Evolutionary conservation across 2,888 invertebrate species (phyloP).

Genomic region (Trichogramma dendrolimi): DNA sequence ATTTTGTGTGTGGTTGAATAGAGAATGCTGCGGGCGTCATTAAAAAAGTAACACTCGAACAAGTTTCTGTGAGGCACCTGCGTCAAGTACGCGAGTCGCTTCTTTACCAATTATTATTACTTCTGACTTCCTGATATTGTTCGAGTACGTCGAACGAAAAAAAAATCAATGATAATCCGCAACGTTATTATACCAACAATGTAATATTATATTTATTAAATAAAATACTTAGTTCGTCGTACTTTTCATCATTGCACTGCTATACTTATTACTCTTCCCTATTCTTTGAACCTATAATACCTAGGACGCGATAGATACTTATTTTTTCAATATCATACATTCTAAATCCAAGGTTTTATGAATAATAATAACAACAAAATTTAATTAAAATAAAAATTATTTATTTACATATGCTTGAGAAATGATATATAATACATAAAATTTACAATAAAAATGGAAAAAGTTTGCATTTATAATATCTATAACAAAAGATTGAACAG

Average conservation of each 20-base stretch:
- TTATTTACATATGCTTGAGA: no score
- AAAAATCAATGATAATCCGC: conserved; percentile 34
- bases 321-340: no score
- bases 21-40: conserved; percentile 12
- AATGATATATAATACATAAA: background rate
- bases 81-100: background rate
- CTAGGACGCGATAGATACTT: no score
- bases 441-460: background rate
- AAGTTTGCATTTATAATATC: no score
- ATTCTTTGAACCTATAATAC: no score
- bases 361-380: no score
- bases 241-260: conserved; percentile 30
- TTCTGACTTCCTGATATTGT: conserved; percentile 28
- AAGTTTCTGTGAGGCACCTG: conserved; percentile 20
- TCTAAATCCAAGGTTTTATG: no score
- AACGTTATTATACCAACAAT: conserved; percentile 39
- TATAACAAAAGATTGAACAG: no score
- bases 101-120: background rate
- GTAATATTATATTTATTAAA: conserved; percentile 49
- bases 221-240: conserved; percentile 38
- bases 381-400: no score
- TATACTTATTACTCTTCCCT: conserved; percentile 31
- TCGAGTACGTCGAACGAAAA: conserved; percentile 26
- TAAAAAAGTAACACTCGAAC: conserved; percentile 30
- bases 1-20: conserved; percentile 17